phyloP scores from a whole-genome alignment of 2,113 vertebrate species.

The Limanda limanda region DNA sequence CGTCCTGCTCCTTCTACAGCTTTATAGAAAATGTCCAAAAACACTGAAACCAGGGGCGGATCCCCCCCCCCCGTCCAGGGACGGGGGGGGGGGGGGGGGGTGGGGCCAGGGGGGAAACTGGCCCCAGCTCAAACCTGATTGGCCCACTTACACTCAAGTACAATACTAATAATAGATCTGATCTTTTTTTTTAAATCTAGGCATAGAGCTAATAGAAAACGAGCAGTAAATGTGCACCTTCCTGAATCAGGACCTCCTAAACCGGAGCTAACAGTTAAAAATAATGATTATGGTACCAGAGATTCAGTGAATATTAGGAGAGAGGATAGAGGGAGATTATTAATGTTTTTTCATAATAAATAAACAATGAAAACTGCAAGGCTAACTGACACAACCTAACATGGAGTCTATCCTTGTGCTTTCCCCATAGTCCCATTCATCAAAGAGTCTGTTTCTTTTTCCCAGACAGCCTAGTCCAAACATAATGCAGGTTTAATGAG shows the following conservation, averaged over 20 bases:
- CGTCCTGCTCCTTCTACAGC: not conserved
- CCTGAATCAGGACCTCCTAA: too few relatives aligned
- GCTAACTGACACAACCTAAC: not conserved
- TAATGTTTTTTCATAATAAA: not conserved
- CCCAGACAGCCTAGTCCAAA: not conserved
- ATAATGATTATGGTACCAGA: not conserved
- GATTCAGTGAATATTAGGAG: slow-evolving; percentile 4
- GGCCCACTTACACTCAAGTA: too few relatives aligned
- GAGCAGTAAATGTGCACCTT: not conserved
- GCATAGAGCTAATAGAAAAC: not conserved
- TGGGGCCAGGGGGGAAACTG: too few relatives aligned
- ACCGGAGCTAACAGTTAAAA: not conserved
- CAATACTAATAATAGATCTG: too few relatives aligned
- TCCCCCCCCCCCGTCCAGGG: too few relatives aligned
- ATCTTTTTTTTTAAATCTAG: too few relatives aligned
- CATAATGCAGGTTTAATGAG: not conserved
- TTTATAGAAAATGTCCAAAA: not conserved
- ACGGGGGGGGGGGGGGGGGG: too few relatives aligned
- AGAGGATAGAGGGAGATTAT: not conserved
- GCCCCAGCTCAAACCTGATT: too few relatives aligned
- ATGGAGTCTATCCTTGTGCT: slow-evolving; percentile 1
- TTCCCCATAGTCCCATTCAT: slow-evolving; percentile 19
- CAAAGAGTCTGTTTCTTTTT: slow-evolving; percentile 32
- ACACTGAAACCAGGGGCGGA: not conserved
- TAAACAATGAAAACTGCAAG: not conserved